Evolutionary conservation across 2,888 invertebrate genomes (phyloP), one percentile per base, ranked within the genome.

Genomic region (Muschampia plurimacula): DNA sequence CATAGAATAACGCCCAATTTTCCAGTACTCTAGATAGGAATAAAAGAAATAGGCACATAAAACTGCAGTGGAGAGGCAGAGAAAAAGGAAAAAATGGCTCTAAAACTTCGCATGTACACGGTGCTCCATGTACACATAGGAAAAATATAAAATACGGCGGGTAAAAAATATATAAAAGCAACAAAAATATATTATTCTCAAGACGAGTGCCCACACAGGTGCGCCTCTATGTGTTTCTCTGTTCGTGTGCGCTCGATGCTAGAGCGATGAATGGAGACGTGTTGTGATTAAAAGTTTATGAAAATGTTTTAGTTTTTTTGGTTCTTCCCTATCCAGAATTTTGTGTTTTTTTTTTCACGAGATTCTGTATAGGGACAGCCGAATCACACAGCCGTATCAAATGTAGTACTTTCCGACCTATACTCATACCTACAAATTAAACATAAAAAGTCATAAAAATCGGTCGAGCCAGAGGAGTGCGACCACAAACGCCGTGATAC

Each of bases 101-200:
- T 70, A 65, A 70, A 69, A 52, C 64, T 70, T 65, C 66, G 41
- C 59, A 71, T 66, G 66, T 57, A 69, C 63, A 62, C 49, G 82
- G 32, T 79, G 77, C 81, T 80, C 78, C 79, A 80, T 80, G 81
- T 82, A 82, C 84, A 87, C 86, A 90, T 88, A 90, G 86, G 89
- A 89, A 91, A 93, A 92, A 93, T 92, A 93, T 94, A 93, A 93
- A 93, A 93, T 92, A 92, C 87, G 79, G 77, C 77, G 76, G 83
- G 83, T 87, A 93, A 93, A 91, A 93, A 90, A 92, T 91, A 92
- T 90, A 93, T 92, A 91, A 89, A 88, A 90, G 91, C 92, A 93
- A 94, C 93, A 93, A 94, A 93, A 94, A 93, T 93, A 93, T 92
- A 91, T 92, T 91, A 93, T 93, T 94, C 92, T 90, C 87, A 88